These are phyloP conservation scores for Pogonocichla stellata DNA, from an alignment of 2,113 vertebrate genomes.

Conservation along the genomic window DNA sequence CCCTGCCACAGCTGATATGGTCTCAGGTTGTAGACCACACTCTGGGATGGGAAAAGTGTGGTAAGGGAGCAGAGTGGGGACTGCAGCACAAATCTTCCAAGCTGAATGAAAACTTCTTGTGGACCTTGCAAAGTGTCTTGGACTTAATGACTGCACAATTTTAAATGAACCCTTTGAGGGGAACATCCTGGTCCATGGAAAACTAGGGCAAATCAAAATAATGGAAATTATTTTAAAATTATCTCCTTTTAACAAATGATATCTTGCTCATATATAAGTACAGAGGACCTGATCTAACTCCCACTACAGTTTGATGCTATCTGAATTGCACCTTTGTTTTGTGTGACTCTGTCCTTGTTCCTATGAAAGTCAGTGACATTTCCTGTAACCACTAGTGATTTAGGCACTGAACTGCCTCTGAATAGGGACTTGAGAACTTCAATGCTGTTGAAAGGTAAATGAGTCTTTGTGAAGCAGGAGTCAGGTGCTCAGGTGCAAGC, in stretches of 20 bases:
- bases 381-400: not conserved
- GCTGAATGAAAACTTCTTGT: not conserved
- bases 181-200: not conserved
- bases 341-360: not conserved
- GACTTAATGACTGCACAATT: not conserved
- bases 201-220: not conserved
- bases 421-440: not conserved
- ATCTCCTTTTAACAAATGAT: not conserved
- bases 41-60: fast-evolving
- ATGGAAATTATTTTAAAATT: not conserved
- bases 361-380: not conserved
- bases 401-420: not conserved
- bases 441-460: slow-evolving; percentile 6
- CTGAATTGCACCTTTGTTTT: not conserved
- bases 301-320: not conserved
- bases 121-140: not conserved
- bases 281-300: not conserved
- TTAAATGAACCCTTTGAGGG: not conserved
- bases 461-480: not conserved
- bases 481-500: not conserved
- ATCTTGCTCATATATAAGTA: not conserved
- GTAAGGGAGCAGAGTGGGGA: not conserved
- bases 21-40: not conserved
- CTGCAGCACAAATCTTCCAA: not conserved
- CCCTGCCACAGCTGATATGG: not conserved